phyloP scores from a whole-genome alignment of 2,888 invertebrate species.

The Tanypteryx hageni region DNA sequence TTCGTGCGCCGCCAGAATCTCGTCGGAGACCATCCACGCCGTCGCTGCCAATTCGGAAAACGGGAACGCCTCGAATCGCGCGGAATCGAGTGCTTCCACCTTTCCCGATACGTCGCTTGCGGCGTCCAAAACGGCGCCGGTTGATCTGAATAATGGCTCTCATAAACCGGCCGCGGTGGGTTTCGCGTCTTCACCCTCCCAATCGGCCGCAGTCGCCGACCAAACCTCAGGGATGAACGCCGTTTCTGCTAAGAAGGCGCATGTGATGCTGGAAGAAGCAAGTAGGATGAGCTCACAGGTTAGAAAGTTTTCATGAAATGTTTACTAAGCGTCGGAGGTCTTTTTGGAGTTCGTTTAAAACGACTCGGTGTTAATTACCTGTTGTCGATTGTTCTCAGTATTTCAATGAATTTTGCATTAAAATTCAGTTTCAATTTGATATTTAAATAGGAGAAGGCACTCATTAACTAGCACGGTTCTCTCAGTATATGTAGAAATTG shows the following conservation, averaged over 20 bases:
- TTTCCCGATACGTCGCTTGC: background rate
- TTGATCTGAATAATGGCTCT: background rate
- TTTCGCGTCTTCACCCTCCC: background rate
- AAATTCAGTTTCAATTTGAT: too few species aligned
- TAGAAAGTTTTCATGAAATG: background rate
- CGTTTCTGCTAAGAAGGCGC: background rate
- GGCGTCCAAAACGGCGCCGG: background rate
- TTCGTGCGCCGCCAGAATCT: background rate
- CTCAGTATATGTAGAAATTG: too few species aligned
- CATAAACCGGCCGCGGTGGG: background rate
- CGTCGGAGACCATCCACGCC: slow-evolving; percentile 72
- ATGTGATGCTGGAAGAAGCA: background rate
- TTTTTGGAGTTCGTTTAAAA: too few species aligned
- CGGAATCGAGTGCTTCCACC: background rate
- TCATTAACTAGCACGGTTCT: too few species aligned
- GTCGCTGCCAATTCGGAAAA: slow-evolving; percentile 68
- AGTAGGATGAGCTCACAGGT: slow-evolving; percentile 33
- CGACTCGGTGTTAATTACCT: too few species aligned
- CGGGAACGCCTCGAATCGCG: background rate
- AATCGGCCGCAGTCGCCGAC: background rate
- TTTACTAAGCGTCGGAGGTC: too few species aligned
- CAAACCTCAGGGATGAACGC: background rate
- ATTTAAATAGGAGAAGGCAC: too few species aligned
- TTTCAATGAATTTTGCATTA: too few species aligned
- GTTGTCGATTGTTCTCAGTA: too few species aligned